Conservation (phyloP, 2,888 invertebrate species). For the Prosopocoilus inquinatus region DNA sequence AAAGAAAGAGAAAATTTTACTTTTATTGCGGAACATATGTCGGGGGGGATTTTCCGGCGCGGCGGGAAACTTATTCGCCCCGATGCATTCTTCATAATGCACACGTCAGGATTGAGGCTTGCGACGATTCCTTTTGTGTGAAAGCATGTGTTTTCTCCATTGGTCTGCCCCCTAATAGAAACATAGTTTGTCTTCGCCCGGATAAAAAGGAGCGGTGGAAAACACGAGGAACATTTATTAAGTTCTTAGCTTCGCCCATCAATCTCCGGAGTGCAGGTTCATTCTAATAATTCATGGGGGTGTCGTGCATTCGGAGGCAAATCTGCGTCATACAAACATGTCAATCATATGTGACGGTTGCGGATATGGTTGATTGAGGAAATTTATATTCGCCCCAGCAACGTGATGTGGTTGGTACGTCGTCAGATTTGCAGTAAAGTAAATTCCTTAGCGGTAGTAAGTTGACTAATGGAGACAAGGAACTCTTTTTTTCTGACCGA, state of each 20-base stretch:
- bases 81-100: slow-evolving; percentile 14
- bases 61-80: slow-evolving; percentile 6
- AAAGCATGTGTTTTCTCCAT: slow-evolving; percentile 15
- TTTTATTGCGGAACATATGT: too few relatives aligned
- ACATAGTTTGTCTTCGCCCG: slow-evolving; percentile 16
- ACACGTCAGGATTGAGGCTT: slow-evolving; percentile 14
- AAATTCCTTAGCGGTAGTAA: slow-evolving; percentile 12
- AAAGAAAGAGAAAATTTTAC: too few relatives aligned
- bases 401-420: slow-evolving; percentile 3
- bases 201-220: slow-evolving; percentile 13
- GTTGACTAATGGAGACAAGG: neutral
- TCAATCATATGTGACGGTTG: slow-evolving; percentile 28
- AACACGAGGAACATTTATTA: slow-evolving; percentile 26
- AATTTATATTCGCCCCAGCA: slow-evolving; percentile 17
- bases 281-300: slow-evolving; percentile 29
- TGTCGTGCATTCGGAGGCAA: slow-evolving; percentile 22
- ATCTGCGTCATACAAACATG: slow-evolving; percentile 31
- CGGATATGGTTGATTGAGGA: slow-evolving; percentile 22
- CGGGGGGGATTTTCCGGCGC: too few relatives aligned
- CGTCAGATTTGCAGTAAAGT: slow-evolving; percentile 17
- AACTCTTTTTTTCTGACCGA: neutral
- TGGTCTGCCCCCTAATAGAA: slow-evolving; percentile 17
- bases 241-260: slow-evolving; percentile 27
- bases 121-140: slow-evolving; percentile 11
- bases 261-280: slow-evolving; percentile 25